These are phyloP conservation scores for Rissa tridactyla DNA, from an alignment of 2,113 vertebrate species.

Conservation along the genomic window DNA sequence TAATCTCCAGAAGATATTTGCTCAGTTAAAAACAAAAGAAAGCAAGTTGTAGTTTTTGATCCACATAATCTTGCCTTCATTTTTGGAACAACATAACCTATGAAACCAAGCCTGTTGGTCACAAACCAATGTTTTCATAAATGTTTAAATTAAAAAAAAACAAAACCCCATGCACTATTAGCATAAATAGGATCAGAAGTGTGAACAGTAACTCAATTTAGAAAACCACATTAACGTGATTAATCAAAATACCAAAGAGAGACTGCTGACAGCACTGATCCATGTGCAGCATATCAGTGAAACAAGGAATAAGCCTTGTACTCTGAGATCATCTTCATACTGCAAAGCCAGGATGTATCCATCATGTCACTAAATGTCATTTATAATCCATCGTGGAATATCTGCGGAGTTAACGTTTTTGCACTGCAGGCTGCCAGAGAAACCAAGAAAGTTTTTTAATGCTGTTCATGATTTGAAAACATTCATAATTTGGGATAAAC, in stretches of 20 bases:
- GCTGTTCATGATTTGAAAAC: not conserved
- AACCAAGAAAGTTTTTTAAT: not conserved
- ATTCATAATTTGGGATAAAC: not conserved
- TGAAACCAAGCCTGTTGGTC: not conserved
- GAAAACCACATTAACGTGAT: not conserved
- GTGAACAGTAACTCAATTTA: not conserved
- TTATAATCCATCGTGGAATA: constrained; percentile 3
- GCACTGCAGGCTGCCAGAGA: not conserved
- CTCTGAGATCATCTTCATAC: not conserved
- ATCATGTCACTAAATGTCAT: constrained; percentile 7
- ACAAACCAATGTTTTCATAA: not conserved
- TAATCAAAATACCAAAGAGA: constrained; percentile 2
- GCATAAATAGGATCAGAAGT: not conserved
- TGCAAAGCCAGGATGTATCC: not conserved
- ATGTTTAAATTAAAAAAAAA: not conserved
- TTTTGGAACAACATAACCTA: not conserved
- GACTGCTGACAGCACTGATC: not conserved
- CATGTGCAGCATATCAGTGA: not conserved
- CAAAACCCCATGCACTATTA: not conserved
- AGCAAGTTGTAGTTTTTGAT: not conserved
- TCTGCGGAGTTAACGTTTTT: constrained; percentile 6
- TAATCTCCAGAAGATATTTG: not conserved
- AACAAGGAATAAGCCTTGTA: not conserved
- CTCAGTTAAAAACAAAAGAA: not conserved
- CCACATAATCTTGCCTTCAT: not conserved